These are phyloP conservation scores for Lochmaea crataegi DNA, from an alignment of 2,888 invertebrate species.

Conservation along the genomic window DNA sequence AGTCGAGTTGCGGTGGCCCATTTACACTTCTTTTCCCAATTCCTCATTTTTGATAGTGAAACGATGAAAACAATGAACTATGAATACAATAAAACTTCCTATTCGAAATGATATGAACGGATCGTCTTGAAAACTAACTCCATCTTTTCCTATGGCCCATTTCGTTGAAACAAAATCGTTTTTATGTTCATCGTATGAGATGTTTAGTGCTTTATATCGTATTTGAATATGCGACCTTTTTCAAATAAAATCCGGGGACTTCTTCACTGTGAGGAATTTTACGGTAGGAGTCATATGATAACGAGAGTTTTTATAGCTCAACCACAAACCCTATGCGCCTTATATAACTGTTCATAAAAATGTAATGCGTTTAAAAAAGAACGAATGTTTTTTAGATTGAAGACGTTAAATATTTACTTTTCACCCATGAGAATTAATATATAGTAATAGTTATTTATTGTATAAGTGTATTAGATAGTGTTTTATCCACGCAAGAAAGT, in stretches of 20 bases:
- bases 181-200: constrained; percentile 24
- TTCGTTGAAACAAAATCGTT: constrained; percentile 29
- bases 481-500: too few relatives aligned
- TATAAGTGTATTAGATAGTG: too few relatives aligned
- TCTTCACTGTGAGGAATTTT: background rate
- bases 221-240: constrained; percentile 13
- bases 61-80: background rate
- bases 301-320: constrained; percentile 4
- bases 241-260: background rate
- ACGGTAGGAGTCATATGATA: constrained; percentile 11
- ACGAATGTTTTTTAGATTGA: background rate
- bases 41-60: background rate
- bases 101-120: background rate
- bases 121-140: background rate
- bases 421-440: too few relatives aligned
- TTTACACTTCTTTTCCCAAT: too few relatives aligned
- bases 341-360: constrained; percentile 11
- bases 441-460: too few relatives aligned
- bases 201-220: constrained; percentile 21
- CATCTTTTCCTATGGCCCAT: constrained; percentile 7
- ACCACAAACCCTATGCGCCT: constrained; percentile 3
- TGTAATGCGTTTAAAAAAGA: background rate
- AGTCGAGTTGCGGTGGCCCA: too few relatives aligned
- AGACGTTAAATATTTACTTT: background rate
- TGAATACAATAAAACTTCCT: background rate